Base-by-base conservation (phyloP, 2,888 invertebrate species). In the Diarsia brunnea region DNA sequence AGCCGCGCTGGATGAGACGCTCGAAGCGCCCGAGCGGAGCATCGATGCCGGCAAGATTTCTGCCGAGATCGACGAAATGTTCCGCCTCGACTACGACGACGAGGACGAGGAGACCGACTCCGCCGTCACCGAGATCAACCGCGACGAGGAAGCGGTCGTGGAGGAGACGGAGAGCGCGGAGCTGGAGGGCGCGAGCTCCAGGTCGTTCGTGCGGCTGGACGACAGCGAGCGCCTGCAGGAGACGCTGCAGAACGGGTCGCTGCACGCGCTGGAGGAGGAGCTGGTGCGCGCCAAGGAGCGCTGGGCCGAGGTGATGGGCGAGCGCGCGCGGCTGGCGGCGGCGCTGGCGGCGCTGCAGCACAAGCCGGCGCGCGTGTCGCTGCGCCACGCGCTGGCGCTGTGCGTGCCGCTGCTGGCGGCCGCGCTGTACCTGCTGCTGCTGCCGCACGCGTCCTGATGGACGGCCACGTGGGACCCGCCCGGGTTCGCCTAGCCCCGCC, bases 281-380 rank as follows among this genome's bases (percentile, higher is more conserved):
- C 94, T 98, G 88, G 97, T 98, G 75, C 96, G 97, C 68, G 97
- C 98, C 81, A 98, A 98, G 91, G 98, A 98, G 92, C 97, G 97
- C 87, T 98, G 97, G 96, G 97, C 97, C 78, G 97, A 97, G 86
- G 97, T 97, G 77, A 95, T 97, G 88, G 97, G 97, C 45, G 98
- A 98, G 89, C 97, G 97, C 88, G 95, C 97, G 75, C 95, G 97
- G 73, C 94, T 98, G 61, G 95, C 97, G 63, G 88, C 87, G 53
- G 88, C 98, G 91, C 96, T 98, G 88, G 94, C 97, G 63, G 92
- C 92, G 78, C 93, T 98, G 89, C 97, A 97, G 88, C 95, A 95
- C 88, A 97, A 98, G 76, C 78, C 78, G 64, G 60, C 73, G 68
- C 96, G 64, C 68, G 95, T 97, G 1, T 90, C 97, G 83, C 68